Percentiles rank a stretch among this genome's conserved stretches.
Conservation (phyloP, 2,113 vertebrate species). For the Elanus axillaris region DNA sequence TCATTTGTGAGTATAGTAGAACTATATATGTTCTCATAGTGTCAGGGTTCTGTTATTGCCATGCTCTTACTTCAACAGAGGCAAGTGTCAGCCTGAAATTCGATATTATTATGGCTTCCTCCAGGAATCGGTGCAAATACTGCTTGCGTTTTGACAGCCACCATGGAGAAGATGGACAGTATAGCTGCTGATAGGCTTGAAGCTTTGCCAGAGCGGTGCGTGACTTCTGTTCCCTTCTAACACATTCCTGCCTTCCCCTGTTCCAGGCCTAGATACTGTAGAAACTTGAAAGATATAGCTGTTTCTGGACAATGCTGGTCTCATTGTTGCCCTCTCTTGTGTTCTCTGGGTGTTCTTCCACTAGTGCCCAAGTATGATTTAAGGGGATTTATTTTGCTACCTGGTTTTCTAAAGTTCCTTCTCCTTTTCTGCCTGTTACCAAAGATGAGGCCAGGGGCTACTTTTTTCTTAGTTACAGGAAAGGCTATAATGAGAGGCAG, state of each 20-base stretch:
- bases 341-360: neutral
- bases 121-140: slow-evolving; percentile 2
- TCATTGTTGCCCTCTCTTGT: neutral
- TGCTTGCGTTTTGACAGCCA: neutral
- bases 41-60: neutral
- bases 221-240: neutral
- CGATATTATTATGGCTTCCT: neutral
- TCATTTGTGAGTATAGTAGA: neutral
- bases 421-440: neutral
- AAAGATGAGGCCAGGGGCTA: neutral
- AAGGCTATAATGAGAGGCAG: neutral
- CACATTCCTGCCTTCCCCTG: neutral
- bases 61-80: neutral
- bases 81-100: neutral
- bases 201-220: neutral
- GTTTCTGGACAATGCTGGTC: neutral
- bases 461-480: neutral
- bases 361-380: neutral
- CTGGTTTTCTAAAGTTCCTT: neutral
- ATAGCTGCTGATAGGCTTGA: neutral
- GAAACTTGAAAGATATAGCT: neutral
- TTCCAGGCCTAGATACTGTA: neutral
- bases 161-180: neutral
- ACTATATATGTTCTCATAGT: neutral
- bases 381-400: neutral